These are phyloP conservation scores for Ischnura elegans DNA, from an alignment of 2,888 invertebrate species.

Conservation along the genomic window DNA sequence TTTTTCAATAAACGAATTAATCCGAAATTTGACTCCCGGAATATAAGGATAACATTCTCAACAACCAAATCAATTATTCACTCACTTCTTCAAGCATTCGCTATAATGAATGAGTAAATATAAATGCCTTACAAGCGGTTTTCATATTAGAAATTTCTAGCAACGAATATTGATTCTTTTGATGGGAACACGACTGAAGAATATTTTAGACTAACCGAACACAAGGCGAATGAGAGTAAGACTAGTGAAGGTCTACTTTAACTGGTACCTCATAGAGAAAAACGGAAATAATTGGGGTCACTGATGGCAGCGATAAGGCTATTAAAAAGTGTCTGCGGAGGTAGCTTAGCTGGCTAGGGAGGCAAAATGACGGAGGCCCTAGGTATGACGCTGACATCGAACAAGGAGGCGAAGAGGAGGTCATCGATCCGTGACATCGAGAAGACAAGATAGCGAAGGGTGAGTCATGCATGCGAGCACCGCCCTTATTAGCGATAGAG, in stretches of 20 bases:
- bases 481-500: not conserved
- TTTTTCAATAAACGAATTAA: too few relatives aligned
- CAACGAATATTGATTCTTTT: too few relatives aligned
- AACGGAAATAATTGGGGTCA: not conserved
- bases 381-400: not conserved
- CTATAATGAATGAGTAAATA: too few relatives aligned
- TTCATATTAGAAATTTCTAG: too few relatives aligned
- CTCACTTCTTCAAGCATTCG: too few relatives aligned
- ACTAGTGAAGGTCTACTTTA: too few relatives aligned
- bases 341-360: not conserved
- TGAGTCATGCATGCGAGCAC: conserved; percentile 10
- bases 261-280: not conserved
- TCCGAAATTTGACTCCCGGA: too few relatives aligned
- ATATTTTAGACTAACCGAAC: too few relatives aligned
- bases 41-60: too few relatives aligned
- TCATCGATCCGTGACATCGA: not conserved
- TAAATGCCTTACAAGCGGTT: too few relatives aligned
- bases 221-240: not conserved
- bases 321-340: not conserved
- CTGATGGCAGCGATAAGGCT: not conserved
- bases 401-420: not conserved
- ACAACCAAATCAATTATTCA: too few relatives aligned
- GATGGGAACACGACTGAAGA: too few relatives aligned
- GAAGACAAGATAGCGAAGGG: not conserved
- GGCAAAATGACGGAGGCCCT: not conserved